A percentile compares a stretch with the other conserved stretches of the same genome.
phyloP scores from a whole-genome alignment of 2,797 vertebrate species.

The Kryptolebias ocellatus region DNA sequence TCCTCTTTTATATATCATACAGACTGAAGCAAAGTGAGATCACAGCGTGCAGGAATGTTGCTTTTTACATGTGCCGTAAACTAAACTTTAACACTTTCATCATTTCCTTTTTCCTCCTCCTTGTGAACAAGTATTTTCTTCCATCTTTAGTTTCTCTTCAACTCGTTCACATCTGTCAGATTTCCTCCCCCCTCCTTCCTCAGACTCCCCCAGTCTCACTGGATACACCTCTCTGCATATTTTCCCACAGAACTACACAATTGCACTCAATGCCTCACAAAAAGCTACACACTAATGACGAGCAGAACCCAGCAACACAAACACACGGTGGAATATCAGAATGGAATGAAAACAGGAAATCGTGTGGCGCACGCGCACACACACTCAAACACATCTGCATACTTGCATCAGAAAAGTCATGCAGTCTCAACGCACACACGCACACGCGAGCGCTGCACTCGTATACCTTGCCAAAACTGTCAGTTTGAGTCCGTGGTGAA shows the following conservation, averaged over 20 bases:
- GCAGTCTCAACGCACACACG: slow-evolving; percentile 12
- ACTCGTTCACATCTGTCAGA: slow-evolving; percentile 9
- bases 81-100: neutral
- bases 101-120: neutral
- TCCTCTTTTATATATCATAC: too few species aligned
- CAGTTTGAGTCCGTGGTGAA: slow-evolving; percentile 56
- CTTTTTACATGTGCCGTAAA: neutral
- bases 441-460: slow-evolving; percentile 18
- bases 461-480: slow-evolving; percentile 65
- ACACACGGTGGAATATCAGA: slow-evolving; percentile 57
- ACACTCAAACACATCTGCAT: slow-evolving; percentile 10
- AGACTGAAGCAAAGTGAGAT: too few species aligned
- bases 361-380: slow-evolving; percentile 20
- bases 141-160: neutral
- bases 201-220: neutral
- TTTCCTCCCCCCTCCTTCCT: slow-evolving; percentile 6
- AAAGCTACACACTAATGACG: slow-evolving; percentile 45
- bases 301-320: slow-evolving; percentile 43
- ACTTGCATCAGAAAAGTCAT: slow-evolving; percentile 15
- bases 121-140: slow-evolving; percentile 8
- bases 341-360: slow-evolving; percentile 75
- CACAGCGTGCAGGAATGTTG: neutral
- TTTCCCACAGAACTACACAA: slow-evolving; percentile 70
- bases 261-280: slow-evolving; percentile 58
- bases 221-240: slow-evolving; percentile 64